phyloP scores from a whole-genome alignment of 2,888 invertebrate genomes.

The Cheilosia vernalis region DNA sequence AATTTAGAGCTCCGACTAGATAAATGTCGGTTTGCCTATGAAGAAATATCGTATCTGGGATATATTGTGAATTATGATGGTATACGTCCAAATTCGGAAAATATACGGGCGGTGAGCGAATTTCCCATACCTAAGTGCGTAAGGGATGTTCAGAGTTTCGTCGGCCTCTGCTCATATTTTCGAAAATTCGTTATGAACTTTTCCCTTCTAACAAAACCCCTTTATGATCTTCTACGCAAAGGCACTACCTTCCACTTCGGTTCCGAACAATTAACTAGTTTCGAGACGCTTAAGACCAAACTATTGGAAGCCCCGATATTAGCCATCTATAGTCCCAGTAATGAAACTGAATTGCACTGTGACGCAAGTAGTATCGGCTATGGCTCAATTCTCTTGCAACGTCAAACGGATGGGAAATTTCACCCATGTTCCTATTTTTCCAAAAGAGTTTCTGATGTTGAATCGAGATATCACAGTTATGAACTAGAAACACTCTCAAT shows the following conservation, averaged over 20 bases:
- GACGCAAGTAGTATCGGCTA: slow-evolving; percentile 77
- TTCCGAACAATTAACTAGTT: background rate
- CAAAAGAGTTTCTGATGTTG: slow-evolving; percentile 76
- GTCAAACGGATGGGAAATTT: slow-evolving; percentile 72
- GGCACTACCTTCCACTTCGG: slow-evolving; percentile 33
- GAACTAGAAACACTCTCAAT: slow-evolving; percentile 78
- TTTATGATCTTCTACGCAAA: slow-evolving; percentile 76
- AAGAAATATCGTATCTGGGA: slow-evolving; percentile 42
- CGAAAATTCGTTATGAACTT: slow-evolving; percentile 33
- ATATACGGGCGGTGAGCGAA: slow-evolving; percentile 23
- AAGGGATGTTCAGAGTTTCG: slow-evolving; percentile 34
- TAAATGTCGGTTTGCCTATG: slow-evolving; percentile 9
- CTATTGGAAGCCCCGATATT: slow-evolving; percentile 76
- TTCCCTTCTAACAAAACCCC: slow-evolving; percentile 76
- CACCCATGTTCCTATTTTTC: slow-evolving; percentile 78
- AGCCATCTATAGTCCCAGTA: slow-evolving; percentile 76
- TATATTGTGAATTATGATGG: slow-evolving; percentile 32
- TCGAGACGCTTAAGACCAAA: slow-evolving; percentile 43
- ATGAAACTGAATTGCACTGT: slow-evolving; percentile 78
- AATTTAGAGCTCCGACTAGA: slow-evolving; percentile 19
- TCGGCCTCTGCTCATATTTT: slow-evolving; percentile 16
- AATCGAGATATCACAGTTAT: slow-evolving; percentile 78
- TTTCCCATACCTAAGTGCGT: slow-evolving; percentile 43
- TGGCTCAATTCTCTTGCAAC: slow-evolving; percentile 77
- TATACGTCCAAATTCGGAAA: slow-evolving; percentile 18